Evolutionary conservation across 2,888 invertebrate genomes (phyloP), one percentile per base, ranked within the genome.

Genomic region (Gryllus longicercus): DNA sequence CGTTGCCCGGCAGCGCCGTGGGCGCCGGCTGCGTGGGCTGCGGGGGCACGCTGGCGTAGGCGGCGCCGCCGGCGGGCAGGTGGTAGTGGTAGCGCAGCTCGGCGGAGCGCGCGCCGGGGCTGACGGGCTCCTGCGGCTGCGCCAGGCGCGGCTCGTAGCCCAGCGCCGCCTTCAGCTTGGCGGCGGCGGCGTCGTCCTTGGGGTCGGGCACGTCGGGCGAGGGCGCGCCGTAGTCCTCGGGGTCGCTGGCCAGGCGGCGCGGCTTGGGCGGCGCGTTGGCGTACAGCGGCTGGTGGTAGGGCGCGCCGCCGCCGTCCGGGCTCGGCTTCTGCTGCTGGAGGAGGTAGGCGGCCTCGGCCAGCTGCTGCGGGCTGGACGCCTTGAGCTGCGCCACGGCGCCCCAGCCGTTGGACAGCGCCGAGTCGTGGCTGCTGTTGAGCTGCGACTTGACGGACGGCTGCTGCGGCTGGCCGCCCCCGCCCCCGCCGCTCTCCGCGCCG

Each of bases 231-330:
- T 82, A 83, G 78, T 85, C 82, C 11, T 84, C 82, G 2, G 84
- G 82, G 25, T 82, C 82, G 16, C 76, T 51, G 38, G 81, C 63
- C 23, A 82, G 51, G 79, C 96, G 90, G 85, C 95, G 89, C 0
- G 96, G 96, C 86, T 96, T 96, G 0, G 96, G 96, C 16, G 96
- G 96, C 4, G 96, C 96, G 87, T 96, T 96, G 1, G 95, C 96
- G 85, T 96, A 96, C 2, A 96, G 90, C 0, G 96, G 95, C 85
- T 93, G 93, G 10, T 89, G 80, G 77, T 77, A 80, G 38, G 38
- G 38, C 3, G 77, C 82, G 11, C 49, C 4, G 12, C 75, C 78
- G 63, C 4, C 63, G 3, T 2, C 63, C n/a, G n/a, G 76, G 25
- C 50, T 75, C 11, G 78, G 25, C 25, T 77, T 78, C 79, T 93